phyloP scores from a whole-genome alignment of 2,113 vertebrate genomes.

The Dendrocopos noguchii region DNA sequence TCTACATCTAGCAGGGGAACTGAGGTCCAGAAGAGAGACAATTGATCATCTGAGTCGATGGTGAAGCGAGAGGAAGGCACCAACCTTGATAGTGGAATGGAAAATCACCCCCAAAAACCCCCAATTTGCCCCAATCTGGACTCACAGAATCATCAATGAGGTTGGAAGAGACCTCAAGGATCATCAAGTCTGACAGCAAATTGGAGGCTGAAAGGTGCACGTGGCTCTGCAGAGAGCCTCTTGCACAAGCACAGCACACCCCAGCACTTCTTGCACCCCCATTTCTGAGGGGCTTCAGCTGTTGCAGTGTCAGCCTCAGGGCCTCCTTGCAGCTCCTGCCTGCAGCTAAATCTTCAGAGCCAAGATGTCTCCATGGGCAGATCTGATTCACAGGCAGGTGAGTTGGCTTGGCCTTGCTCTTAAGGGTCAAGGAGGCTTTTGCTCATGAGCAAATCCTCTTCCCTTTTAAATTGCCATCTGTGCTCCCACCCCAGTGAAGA shows the following conservation, averaged over 20 bases:
- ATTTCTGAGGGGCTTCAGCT: background rate
- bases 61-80: background rate
- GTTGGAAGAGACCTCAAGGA: too few relatives aligned
- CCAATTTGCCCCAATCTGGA: too few relatives aligned
- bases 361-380: background rate
- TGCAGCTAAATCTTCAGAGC: slow-evolving; percentile 9
- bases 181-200: too few relatives aligned
- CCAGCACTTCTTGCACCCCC: background rate
- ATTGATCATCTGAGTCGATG: rapidly evolving
- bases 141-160: too few relatives aligned
- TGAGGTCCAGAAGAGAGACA: background rate
- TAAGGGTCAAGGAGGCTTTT: slow-evolving; percentile 9
- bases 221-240: background rate
- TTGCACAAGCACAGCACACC: rapidly evolving
- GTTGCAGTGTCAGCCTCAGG: background rate
- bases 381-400: background rate
- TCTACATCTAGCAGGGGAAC: background rate
- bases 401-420: background rate
- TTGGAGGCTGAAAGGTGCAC: rapidly evolving
- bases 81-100: rapidly evolving
- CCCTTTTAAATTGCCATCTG: background rate
- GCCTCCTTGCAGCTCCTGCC: slow-evolving; percentile 25
- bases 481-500: background rate
- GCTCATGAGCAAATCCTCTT: background rate
- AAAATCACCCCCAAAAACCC: background rate